These are phyloP conservation scores for Byasa hedistus DNA, from an alignment of 2,888 invertebrate species.

Conservation along the genomic window DNA sequence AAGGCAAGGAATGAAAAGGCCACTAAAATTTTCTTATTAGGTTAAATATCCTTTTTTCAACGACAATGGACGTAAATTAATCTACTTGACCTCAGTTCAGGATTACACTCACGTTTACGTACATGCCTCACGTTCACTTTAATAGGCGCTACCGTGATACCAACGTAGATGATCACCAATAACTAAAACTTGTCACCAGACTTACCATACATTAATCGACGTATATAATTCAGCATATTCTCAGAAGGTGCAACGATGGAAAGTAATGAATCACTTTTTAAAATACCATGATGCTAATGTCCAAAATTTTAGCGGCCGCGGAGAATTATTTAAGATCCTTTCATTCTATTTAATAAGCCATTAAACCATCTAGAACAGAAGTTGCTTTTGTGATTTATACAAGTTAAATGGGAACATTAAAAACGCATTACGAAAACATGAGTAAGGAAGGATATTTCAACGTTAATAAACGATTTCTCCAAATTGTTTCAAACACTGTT, in stretches of 20 bases:
- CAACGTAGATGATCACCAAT: no score
- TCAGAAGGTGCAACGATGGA: neutral
- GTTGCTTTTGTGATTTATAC: conserved; percentile 74
- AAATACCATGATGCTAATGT: conserved; percentile 13
- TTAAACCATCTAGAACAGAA: conserved; percentile 78
- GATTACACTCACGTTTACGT: no score
- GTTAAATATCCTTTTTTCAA: neutral
- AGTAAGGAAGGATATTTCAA: conserved; percentile 74
- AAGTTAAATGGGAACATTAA: conserved; percentile 79
- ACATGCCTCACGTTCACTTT: no score
- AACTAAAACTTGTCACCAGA: no score
- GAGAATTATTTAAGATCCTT: conserved; percentile 32
- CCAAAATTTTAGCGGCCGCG: conserved; percentile 10
- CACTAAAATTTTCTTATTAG: no score
- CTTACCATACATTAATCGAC: neutral
- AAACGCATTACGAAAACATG: conserved; percentile 80
- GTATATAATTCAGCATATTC: neutral
- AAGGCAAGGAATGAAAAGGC: neutral
- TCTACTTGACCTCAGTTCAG: no score
- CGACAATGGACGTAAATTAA: no score
- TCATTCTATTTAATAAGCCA: conserved; percentile 70
- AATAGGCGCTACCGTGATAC: no score
- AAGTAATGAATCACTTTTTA: neutral
- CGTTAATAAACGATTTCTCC: conserved; percentile 38
- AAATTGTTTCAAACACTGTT: conserved; percentile 25